Conservation (phyloP, 2,888 invertebrate species). For the Crepidodera aurea region DNA sequence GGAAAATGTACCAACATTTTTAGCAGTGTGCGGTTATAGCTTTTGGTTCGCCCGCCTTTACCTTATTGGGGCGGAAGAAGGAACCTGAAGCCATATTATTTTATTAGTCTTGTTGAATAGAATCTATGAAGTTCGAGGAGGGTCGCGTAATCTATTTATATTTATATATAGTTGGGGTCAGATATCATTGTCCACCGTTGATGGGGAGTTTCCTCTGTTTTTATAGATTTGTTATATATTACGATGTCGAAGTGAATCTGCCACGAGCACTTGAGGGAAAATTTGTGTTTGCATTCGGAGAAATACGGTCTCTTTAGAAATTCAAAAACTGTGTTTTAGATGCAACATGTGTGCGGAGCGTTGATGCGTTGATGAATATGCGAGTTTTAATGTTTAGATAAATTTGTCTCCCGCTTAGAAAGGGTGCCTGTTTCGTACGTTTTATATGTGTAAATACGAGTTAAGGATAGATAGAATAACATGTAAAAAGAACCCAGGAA, state of each 20-base stretch:
- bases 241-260: constrained; percentile 24
- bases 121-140: constrained; percentile 38
- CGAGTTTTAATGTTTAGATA: too few relatives aligned
- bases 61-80: constrained; percentile 28
- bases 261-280: not conserved
- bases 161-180: constrained; percentile 40
- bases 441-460: too few relatives aligned
- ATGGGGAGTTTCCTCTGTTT: constrained; percentile 32
- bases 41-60: constrained; percentile 26
- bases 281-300: not conserved
- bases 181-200: constrained; percentile 35
- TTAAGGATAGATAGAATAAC: too few relatives aligned
- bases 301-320: not conserved
- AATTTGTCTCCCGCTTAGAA: too few relatives aligned
- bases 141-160: constrained; percentile 42
- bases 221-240: constrained; percentile 32
- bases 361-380: too few relatives aligned
- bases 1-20: too few relatives aligned
- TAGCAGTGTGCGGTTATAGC: constrained; percentile 24
- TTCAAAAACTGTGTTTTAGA: not conserved
- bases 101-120: constrained; percentile 40
- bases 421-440: too few relatives aligned
- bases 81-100: constrained; percentile 37
- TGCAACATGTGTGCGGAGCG: not conserved
- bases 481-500: too few relatives aligned